Percentiles rank a stretch among this genome's conserved stretches.
These are phyloP conservation scores for Apotomis turbidana DNA, from an alignment of 2,888 invertebrate genomes.

Conservation along the genomic window DNA sequence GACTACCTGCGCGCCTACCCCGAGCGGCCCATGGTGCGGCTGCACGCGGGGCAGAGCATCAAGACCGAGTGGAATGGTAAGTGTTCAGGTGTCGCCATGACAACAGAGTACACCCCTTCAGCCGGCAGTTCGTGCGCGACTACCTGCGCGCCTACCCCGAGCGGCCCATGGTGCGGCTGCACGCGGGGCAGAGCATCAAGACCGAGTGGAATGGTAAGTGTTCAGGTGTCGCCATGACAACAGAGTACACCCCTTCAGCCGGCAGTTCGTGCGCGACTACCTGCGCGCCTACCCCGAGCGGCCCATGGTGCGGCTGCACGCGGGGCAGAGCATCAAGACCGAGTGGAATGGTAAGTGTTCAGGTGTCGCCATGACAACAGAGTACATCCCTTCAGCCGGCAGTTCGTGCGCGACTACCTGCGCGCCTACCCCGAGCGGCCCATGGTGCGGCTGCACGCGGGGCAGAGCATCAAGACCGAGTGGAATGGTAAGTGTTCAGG, in stretches of 20 bases:
- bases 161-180: slow-evolving; percentile 94
- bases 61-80: slow-evolving; percentile 94
- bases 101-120: slow-evolving; percentile 87
- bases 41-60: slow-evolving; percentile 90
- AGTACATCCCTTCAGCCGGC: too few relatives aligned
- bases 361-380: too few relatives aligned
- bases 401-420: slow-evolving; percentile 62
- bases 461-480: slow-evolving; percentile 93
- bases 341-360: slow-evolving; percentile 90
- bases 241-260: slow-evolving; percentile 89
- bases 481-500: slow-evolving; percentile 86
- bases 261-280: slow-evolving; percentile 93
- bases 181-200: slow-evolving; percentile 90
- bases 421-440: slow-evolving; percentile 91
- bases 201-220: slow-evolving; percentile 92
- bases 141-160: slow-evolving; percentile 92
- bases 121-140: slow-evolving; percentile 91
- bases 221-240: background rate
- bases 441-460: slow-evolving; percentile 93
- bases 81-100: slow-evolving; percentile 40
- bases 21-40: slow-evolving; percentile 94
- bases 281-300: slow-evolving; percentile 91
- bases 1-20: slow-evolving; percentile 92
- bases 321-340: slow-evolving; percentile 91
- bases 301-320: slow-evolving; percentile 94